phyloP scores from a whole-genome alignment of 2,113 vertebrate species.

The Xenus cinereus region DNA sequence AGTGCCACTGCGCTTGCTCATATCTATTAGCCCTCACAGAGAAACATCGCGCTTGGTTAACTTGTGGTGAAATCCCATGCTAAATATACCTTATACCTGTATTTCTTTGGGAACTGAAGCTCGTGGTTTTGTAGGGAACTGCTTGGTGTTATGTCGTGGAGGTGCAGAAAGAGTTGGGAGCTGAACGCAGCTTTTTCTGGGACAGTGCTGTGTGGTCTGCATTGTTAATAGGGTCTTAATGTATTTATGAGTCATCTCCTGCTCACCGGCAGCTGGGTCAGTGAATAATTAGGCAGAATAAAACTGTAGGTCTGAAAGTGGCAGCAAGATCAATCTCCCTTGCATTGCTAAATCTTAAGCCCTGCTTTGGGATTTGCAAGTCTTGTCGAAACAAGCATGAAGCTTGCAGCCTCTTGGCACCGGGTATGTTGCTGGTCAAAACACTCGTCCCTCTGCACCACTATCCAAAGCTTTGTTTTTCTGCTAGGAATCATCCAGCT shows the following conservation, averaged over 20 bases:
- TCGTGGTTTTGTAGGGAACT: not conserved
- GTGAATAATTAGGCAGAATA: not conserved
- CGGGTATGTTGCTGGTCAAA: not conserved
- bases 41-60: not conserved
- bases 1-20: not conserved
- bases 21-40: not conserved
- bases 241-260: not conserved
- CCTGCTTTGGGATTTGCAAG: not conserved
- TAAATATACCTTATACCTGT: not conserved
- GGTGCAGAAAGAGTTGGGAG: not conserved
- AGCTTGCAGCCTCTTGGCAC: not conserved
- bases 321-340: not conserved
- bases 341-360: not conserved
- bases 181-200: not conserved
- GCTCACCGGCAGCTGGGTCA: not conserved
- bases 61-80: not conserved
- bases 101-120: not conserved
- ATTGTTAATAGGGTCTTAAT: not conserved
- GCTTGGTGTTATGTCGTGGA: not conserved
- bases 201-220: not conserved
- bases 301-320: not conserved
- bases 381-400: not conserved
- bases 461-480: not conserved
- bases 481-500: constrained; percentile 83
- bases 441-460: not conserved